phyloP scores from a whole-genome alignment of 2,797 vertebrate species.

The Bovichtus diacanthus region DNA sequence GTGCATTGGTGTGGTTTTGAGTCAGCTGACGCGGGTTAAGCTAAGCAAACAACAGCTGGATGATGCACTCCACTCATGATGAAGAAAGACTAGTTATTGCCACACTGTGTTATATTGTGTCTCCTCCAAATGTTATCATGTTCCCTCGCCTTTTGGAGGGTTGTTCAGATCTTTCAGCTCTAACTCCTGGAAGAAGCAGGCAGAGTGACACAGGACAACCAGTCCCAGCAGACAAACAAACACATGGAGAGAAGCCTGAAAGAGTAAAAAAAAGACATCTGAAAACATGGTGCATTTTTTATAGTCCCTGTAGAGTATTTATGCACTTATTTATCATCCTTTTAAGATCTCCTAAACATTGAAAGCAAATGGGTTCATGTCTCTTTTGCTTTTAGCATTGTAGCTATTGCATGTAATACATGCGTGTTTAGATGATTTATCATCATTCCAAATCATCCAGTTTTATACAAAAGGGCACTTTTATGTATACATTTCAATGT shows the following conservation, averaged over 20 bases:
- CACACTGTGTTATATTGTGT: neutral
- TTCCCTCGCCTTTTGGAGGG: conserved; percentile 56
- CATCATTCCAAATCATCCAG: neutral
- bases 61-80: no score
- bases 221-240: conserved; percentile 62
- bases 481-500: neutral
- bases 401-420: neutral
- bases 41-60: conserved; percentile 18
- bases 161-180: conserved; percentile 30
- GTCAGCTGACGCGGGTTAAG: neutral
- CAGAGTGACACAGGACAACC: conserved; percentile 55
- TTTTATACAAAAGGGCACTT: neutral
- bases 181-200: conserved; percentile 29
- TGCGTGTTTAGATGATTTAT: neutral
- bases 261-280: neutral
- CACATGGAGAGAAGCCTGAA: conserved; percentile 53
- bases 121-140: neutral
- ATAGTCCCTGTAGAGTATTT: neutral
- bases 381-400: neutral
- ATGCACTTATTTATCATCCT: neutral
- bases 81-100: neutral
- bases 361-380: neutral
- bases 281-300: neutral
- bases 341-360: neutral
- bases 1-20: conserved; percentile 26